Base-by-base conservation (phyloP, 2,888 invertebrate species). In the Chymomyza amoena region DNA sequence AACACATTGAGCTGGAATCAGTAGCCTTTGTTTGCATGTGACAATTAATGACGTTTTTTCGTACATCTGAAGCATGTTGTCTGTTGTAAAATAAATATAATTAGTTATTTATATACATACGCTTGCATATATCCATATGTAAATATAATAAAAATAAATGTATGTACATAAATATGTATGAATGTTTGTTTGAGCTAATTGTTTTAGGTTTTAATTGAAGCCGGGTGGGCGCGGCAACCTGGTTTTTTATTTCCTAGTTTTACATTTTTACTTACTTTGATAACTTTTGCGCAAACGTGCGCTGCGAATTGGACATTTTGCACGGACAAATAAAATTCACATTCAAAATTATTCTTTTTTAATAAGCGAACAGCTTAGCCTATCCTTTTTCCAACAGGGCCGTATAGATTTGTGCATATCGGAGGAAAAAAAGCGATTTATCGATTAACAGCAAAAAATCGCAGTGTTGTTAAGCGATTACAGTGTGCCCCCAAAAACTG, bases 41-140 rank as follows among this genome's bases (percentile, higher is more conserved):
- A 69, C 92, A 92, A 76, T 90, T 92, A 2, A 95, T 94, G 60
- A 96, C 94, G 89, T 95, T 95, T 89, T 95, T 93, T 62, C 96
- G 93, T 3, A 96, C 95, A 89, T 96, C 96, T 54, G 96, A 94
- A 57, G 96, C 95, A 92, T 95, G 94, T 90, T 95, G 95, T 85
- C 95, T 95, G 84, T 66, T 92, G 66, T 91, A 72, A 70, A 66
- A 70, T 64, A 61, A 61, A 66, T 66, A 16, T 63, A 77, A 68
- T 57, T 72, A 61, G 91, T 69, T 39, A 54, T n/a, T 51, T 66
- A 25, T 16, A 36, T 76, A 20, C 4, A 54, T 25, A 25, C 4
- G 25, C 25, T 25, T 25, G 4, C 2, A 25, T 25, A 25, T 3
- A 4, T 25, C 3, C 4, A 4, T 4, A 25, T 25, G 25, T 25